phyloP scores from a whole-genome alignment of 2,113 vertebrate species.

The Ageneiosus marmoratus region DNA sequence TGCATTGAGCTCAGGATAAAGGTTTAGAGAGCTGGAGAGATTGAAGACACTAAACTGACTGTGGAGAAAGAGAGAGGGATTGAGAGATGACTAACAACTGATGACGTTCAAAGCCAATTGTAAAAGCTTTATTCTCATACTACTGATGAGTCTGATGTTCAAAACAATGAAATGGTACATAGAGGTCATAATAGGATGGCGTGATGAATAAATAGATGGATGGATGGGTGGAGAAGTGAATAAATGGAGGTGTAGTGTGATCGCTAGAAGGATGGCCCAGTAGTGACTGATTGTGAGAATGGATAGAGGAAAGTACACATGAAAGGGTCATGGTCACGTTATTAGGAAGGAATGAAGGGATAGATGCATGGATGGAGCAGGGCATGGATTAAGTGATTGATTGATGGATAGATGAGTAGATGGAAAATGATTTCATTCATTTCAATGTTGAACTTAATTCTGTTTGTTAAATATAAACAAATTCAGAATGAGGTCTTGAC shows the following conservation, averaged over 20 bases:
- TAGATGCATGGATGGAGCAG: not conserved
- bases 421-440: no score
- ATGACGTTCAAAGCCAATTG: not conserved
- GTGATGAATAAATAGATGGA: not conserved
- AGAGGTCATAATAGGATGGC: not conserved
- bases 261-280: not conserved
- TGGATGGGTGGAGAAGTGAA: not conserved
- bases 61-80: not conserved
- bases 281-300: not conserved
- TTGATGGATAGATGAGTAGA: not conserved
- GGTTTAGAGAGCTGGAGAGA: not conserved
- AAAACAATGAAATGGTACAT: not conserved
- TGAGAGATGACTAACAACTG: constrained; percentile 6
- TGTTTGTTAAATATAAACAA: no score
- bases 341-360: not conserved
- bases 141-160: not conserved
- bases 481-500: no score
- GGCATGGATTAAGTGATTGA: not conserved
- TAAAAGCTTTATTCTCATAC: constrained; percentile 4
- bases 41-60: not conserved
- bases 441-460: no score
- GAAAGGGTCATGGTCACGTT: not conserved
- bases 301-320: not conserved
- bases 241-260: not conserved
- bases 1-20: constrained; percentile 22